Conservation (phyloP, 2,113 vertebrate genomes). For the Alosa alosa region DNA sequence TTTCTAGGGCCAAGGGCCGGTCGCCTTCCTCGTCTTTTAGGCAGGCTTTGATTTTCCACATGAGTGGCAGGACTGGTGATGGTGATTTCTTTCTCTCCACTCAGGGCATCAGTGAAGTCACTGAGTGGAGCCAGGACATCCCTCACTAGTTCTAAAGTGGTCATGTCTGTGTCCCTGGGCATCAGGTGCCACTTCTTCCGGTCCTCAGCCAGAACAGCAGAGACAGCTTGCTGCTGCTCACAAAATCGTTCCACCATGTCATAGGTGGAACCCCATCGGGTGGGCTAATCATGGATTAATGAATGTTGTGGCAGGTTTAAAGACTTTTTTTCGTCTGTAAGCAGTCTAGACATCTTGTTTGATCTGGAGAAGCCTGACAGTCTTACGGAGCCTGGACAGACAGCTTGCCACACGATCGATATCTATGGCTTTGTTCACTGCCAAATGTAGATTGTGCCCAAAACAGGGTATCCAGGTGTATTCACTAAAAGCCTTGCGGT, state of each 20-base stretch:
- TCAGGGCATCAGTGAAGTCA: conserved; percentile 17
- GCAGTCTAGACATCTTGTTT: conserved; percentile 30
- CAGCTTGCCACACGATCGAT: conserved; percentile 25
- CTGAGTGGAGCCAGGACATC: conserved; percentile 18
- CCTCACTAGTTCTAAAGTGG: not conserved
- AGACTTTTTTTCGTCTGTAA: conserved; percentile 22
- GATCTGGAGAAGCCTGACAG: conserved; percentile 35
- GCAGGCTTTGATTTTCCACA: conserved; percentile 25
- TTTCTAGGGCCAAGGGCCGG: no score
- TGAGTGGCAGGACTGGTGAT: conserved; percentile 6
- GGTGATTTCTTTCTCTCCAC: conserved; percentile 23
- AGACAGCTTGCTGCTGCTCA: conserved; percentile 34
- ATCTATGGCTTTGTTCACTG: conserved; percentile 37
- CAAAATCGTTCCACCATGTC: conserved; percentile 30
- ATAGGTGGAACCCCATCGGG: conserved; percentile 20
- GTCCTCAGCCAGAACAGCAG: conserved; percentile 28
- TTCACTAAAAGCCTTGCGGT: conserved; percentile 40
- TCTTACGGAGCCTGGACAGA: conserved; percentile 32
- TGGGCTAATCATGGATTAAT: conserved; percentile 44
- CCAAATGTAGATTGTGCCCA: conserved; percentile 38
- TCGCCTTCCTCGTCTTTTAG: not conserved
- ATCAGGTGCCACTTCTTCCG: conserved; percentile 29
- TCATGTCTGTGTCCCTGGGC: conserved; percentile 1
- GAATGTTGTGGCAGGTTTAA: conserved; percentile 34
- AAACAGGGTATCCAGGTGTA: conserved; percentile 42